phyloP scores from a whole-genome alignment of 2,113 vertebrate species.

The Cochlearius cochlearius region DNA sequence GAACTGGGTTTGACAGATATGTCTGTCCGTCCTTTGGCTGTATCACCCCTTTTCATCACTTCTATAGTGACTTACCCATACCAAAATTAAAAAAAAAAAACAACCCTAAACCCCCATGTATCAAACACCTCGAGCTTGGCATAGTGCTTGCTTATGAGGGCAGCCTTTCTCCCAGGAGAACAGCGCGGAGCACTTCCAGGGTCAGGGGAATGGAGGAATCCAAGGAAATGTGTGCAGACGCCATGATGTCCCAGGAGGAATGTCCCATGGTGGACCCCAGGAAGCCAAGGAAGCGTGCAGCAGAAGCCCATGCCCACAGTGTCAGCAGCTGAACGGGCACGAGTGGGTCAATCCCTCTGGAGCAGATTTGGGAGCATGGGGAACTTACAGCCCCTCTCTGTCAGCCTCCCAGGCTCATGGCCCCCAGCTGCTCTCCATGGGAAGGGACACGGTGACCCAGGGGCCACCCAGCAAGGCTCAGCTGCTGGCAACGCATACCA shows the following conservation, averaged over 20 bases:
- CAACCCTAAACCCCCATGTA: neutral
- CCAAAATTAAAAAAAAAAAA: neutral
- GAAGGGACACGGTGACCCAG: rapidly evolving
- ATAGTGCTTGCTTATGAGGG: neutral
- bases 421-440: neutral
- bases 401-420: neutral
- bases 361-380: neutral
- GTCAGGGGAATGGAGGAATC: neutral
- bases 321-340: neutral
- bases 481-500: rapidly evolving
- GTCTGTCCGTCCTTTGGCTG: neutral
- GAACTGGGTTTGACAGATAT: neutral
- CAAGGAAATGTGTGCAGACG: neutral
- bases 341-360: neutral
- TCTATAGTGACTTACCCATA: neutral
- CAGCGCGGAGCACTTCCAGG: rapidly evolving
- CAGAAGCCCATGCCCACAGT: neutral
- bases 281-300: rapidly evolving
- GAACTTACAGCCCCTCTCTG: neutral
- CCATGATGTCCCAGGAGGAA: neutral
- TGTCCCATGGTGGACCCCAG: neutral
- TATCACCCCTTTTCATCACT: neutral
- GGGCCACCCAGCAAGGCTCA: neutral
- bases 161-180: neutral
- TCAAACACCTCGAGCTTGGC: rapidly evolving